phyloP scores from a whole-genome alignment of 2,888 invertebrate species.

The Sphecodes monilicornis region DNA sequence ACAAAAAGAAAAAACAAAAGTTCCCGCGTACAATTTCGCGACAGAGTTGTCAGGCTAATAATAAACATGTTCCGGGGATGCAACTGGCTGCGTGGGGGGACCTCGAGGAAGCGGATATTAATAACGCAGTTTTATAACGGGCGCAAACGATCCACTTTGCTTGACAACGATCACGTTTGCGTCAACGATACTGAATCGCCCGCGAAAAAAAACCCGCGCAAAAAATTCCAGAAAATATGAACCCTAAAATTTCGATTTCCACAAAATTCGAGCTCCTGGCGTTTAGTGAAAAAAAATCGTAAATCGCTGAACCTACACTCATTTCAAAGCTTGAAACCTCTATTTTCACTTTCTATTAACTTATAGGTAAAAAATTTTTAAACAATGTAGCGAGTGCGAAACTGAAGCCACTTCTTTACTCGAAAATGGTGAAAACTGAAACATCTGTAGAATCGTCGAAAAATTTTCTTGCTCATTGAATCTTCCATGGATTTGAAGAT shows the following conservation, averaged over 20 bases:
- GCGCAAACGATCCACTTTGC: conserved; percentile 40
- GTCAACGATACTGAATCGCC: conserved; percentile 4
- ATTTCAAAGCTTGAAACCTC: not conserved
- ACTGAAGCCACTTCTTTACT: not conserved
- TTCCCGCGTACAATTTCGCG: conserved; percentile 1
- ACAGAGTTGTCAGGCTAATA: conserved; percentile 18
- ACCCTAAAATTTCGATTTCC: not conserved
- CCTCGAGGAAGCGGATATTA: conserved; percentile 38
- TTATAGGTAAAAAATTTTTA: not conserved
- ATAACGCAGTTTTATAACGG: conserved; percentile 24
- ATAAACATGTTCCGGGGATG: conserved; percentile 16
- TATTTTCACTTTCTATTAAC: not conserved
- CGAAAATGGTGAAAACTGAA: not conserved
- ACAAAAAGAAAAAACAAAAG: conserved; percentile 3
- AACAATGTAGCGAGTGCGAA: not conserved
- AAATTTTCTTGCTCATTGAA: not conserved
- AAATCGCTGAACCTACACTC: not conserved
- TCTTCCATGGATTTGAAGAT: not conserved
- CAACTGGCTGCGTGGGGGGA: conserved; percentile 13
- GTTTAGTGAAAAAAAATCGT: not conserved
- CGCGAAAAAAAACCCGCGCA: not conserved
- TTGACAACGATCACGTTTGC: conserved; percentile 30
- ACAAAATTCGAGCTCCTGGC: not conserved
- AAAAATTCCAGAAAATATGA: not conserved
- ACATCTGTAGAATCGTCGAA: too few species aligned